Conservation (phyloP, 2,888 invertebrate species). For the Timandra comae region DNA sequence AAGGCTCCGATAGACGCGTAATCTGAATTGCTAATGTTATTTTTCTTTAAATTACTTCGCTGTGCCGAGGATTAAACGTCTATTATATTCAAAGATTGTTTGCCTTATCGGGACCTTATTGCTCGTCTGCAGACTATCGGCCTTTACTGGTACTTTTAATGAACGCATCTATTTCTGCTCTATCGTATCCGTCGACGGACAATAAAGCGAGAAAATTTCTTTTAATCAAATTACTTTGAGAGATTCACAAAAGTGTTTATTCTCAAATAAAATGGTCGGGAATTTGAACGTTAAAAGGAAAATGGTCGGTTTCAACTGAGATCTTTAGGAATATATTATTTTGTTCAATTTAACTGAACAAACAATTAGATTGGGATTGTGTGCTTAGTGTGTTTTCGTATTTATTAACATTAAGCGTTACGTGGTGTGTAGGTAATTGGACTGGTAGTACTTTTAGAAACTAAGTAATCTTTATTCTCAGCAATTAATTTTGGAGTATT, state of each 20-base stretch:
- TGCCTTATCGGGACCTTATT: conserved; percentile 47
- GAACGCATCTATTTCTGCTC: conserved; percentile 7
- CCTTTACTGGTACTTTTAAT: conserved; percentile 29
- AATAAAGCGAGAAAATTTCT: not conserved
- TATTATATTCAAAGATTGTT: conserved; percentile 65
- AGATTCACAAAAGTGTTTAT: not conserved
- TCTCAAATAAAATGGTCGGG: not conserved
- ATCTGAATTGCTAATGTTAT: conserved; percentile 76
- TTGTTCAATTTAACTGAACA: too few relatives aligned
- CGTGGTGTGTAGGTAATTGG: too few relatives aligned
- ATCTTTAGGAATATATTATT: too few relatives aligned
- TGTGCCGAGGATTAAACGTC: conserved; percentile 54
- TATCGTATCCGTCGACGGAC: not conserved
- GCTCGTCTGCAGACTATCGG: conserved; percentile 25
- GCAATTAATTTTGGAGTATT: too few relatives aligned
- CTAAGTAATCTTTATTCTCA: too few relatives aligned
- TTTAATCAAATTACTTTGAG: not conserved
- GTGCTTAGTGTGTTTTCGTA: too few relatives aligned
- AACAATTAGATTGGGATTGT: too few relatives aligned
- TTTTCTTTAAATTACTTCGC: conserved; percentile 72
- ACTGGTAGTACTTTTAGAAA: too few relatives aligned
- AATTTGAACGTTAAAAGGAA: too few relatives aligned
- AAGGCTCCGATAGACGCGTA: conserved; percentile 53
- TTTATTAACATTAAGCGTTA: too few relatives aligned
- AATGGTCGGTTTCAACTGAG: too few relatives aligned